Evolutionary conservation across 2,113 vertebrate genomes (phyloP).

Genomic region (Scopus umbretta): DNA sequence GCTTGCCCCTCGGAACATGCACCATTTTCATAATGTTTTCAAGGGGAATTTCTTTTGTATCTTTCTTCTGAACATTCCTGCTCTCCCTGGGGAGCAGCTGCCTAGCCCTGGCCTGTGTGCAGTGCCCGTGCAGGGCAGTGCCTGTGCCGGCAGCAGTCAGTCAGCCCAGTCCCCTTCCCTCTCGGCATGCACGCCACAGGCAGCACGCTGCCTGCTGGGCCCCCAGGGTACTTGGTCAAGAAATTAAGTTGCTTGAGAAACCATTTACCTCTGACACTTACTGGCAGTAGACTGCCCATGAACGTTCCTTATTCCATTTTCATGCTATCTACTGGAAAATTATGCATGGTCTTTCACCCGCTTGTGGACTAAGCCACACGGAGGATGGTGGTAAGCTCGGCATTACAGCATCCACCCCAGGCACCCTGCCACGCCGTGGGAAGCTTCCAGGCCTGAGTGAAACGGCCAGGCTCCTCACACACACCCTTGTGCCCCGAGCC

Average conservation of each 20-base stretch:
- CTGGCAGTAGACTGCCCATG: background rate
- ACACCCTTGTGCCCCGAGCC: accelerated
- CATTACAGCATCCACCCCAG: accelerated
- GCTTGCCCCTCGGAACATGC: accelerated
- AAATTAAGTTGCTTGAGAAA: background rate
- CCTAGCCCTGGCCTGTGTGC: background rate
- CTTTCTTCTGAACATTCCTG: background rate
- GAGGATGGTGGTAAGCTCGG: background rate
- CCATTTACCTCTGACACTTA: background rate
- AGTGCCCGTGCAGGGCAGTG: background rate
- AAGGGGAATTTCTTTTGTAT: background rate
- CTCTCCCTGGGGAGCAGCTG: background rate
- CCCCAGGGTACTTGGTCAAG: background rate
- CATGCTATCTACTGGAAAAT: background rate
- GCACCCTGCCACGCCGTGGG: background rate
- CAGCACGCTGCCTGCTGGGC: accelerated
- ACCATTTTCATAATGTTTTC: background rate
- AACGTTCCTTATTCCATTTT: background rate
- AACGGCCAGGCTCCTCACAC: accelerated
- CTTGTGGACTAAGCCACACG: background rate
- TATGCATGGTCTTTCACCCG: background rate
- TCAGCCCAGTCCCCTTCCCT: background rate
- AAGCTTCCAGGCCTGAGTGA: background rate
- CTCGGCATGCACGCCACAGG: accelerated
- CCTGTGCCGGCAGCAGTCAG: accelerated